These are phyloP conservation scores for Agriopis marginaria DNA, from an alignment of 2,888 invertebrate genomes.

Conservation along the genomic window DNA sequence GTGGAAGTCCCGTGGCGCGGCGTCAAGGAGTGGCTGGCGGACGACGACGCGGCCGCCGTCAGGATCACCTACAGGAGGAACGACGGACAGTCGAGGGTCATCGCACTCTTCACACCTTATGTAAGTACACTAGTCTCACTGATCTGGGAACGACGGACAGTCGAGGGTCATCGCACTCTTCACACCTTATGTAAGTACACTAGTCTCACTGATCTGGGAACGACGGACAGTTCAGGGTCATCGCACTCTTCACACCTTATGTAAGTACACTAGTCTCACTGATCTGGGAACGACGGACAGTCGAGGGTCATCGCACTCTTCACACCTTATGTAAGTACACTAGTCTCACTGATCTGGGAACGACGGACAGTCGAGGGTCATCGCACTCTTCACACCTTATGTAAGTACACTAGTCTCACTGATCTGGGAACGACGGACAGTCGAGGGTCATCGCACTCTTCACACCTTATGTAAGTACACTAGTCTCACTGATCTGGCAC, in stretches of 20 bases:
- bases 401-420: slow-evolving; percentile 52
- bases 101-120: slow-evolving; percentile 73
- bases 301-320: slow-evolving; percentile 67
- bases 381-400: slow-evolving; percentile 74
- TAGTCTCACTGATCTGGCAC: no score
- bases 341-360: slow-evolving; percentile 29
- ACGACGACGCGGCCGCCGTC: slow-evolving; percentile 97
- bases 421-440: slow-evolving; percentile 48
- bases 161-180: slow-evolving; percentile 67
- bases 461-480: slow-evolving; percentile 74
- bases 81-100: slow-evolving; percentile 63
- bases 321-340: slow-evolving; percentile 74
- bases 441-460: slow-evolving; percentile 67
- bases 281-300: slow-evolving; percentile 48
- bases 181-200: slow-evolving; percentile 74
- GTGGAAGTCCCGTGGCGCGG: slow-evolving; percentile 94
- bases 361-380: slow-evolving; percentile 63
- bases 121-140: slow-evolving; percentile 52
- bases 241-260: slow-evolving; percentile 73
- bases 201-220: slow-evolving; percentile 29
- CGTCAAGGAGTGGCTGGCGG: slow-evolving; percentile 94
- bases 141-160: slow-evolving; percentile 48
- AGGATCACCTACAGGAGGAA: slow-evolving; percentile 92
- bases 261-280: slow-evolving; percentile 52
- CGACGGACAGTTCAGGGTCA: slow-evolving; percentile 63